These are phyloP conservation scores for Thamnophis sirtalis DNA, from an alignment of 2,113 vertebrate genomes.

Conservation along the genomic window DNA sequence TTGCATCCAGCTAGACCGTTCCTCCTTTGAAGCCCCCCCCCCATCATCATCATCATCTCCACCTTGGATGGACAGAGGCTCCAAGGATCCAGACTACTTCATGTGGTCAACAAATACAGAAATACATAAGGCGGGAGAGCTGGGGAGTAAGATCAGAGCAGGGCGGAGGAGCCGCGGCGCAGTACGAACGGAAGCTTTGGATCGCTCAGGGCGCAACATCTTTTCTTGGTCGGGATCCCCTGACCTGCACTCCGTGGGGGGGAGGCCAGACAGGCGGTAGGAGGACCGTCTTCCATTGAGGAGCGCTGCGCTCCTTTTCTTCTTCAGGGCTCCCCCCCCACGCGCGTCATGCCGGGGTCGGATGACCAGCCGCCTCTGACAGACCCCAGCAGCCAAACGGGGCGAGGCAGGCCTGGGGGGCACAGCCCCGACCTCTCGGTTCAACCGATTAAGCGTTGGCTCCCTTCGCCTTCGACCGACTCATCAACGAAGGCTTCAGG, in stretches of 20 bases:
- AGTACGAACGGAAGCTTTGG: neutral
- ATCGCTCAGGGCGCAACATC: neutral
- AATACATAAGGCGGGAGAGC: neutral
- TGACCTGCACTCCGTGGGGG: neutral
- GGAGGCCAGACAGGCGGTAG: neutral
- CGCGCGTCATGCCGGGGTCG: neutral
- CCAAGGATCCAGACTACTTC: neutral
- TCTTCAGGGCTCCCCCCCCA: neutral
- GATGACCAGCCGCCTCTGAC: neutral
- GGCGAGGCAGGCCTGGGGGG: neutral
- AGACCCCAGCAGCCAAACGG: neutral
- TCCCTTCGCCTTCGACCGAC: neutral
- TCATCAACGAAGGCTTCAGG: neutral
- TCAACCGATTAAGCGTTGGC: neutral
- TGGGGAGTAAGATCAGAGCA: too few relatives aligned
- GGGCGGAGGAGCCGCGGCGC: too few relatives aligned
- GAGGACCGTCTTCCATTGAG: neutral
- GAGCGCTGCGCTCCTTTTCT: neutral
- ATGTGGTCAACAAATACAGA: neutral
- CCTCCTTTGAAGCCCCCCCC: neutral
- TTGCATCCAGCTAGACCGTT: neutral
- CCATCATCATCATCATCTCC: neutral
- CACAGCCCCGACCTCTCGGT: neutral
- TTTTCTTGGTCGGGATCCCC: neutral
- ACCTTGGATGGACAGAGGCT: neutral